These are phyloP conservation scores for Copidosoma floridanum DNA, from an alignment of 1,140 invertebrate species.

Conservation along the genomic window DNA sequence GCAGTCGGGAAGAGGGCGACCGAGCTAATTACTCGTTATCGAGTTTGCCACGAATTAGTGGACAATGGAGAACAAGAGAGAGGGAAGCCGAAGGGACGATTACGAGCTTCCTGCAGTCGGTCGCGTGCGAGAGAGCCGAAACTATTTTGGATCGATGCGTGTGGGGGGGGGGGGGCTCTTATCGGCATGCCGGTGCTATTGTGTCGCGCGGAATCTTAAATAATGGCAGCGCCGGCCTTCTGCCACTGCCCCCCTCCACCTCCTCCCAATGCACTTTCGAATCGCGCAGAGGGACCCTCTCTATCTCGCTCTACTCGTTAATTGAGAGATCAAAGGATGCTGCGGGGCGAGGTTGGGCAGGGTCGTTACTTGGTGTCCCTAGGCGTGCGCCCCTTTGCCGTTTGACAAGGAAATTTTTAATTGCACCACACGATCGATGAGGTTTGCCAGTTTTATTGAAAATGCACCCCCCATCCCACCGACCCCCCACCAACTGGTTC, in stretches of 20 bases:
- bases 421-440: background rate
- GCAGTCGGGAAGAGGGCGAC: no score
- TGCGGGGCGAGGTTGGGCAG: no score
- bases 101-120: background rate
- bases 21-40: constrained; percentile 24
- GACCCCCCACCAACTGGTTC: no score
- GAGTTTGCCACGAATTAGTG: constrained; percentile 20
- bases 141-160: constrained; percentile 22
- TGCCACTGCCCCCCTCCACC: no score
- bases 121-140: constrained; percentile 7
- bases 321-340: constrained; percentile 16
- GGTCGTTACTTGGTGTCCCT: no score
- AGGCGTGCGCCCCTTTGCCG: no score
- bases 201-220: constrained; percentile 10
- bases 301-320: no score
- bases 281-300: no score
- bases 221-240: background rate
- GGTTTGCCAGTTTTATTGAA: background rate
- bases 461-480: no score
- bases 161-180: no score
- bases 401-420: constrained; percentile 8
- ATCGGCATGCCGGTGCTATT: background rate
- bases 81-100: background rate
- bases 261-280: no score
- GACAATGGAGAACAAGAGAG: constrained; percentile 7